Evolutionary conservation across 2,888 invertebrate species (phyloP).

Genomic region (Microctonus brassicae): DNA sequence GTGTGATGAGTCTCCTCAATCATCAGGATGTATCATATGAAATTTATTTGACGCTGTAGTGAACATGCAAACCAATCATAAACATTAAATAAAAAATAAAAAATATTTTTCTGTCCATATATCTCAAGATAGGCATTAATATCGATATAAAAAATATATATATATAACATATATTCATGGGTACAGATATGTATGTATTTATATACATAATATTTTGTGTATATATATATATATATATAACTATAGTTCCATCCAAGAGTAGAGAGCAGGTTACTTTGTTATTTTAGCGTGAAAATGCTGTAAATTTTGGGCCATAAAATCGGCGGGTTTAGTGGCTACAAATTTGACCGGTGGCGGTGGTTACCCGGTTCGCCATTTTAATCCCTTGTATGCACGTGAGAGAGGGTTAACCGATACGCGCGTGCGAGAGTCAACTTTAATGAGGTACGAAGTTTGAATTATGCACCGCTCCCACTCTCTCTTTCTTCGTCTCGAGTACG

Average conservation of each 20-base stretch:
- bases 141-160: background rate
- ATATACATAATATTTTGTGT: too few species aligned
- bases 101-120: background rate
- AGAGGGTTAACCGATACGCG: conserved; percentile 41
- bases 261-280: conserved; percentile 58
- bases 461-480: conserved; percentile 53
- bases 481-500: conserved; percentile 24
- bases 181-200: background rate
- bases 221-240: background rate
- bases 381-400: conserved; percentile 49
- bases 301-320: conserved; percentile 65
- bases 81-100: background rate
- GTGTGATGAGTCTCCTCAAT: background rate
- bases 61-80: background rate
- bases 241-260: background rate
- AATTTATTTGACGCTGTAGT: background rate
- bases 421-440: conserved; percentile 57
- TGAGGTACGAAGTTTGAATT: conserved; percentile 66
- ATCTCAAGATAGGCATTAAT: background rate
- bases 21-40: background rate
- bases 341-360: conserved; percentile 59
- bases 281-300: conserved; percentile 63
- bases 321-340: conserved; percentile 66
- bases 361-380: conserved; percentile 49
- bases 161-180: too few species aligned